Base-by-base conservation (phyloP, 2,113 vertebrate genomes). In the Rhabdornis inornatus region DNA sequence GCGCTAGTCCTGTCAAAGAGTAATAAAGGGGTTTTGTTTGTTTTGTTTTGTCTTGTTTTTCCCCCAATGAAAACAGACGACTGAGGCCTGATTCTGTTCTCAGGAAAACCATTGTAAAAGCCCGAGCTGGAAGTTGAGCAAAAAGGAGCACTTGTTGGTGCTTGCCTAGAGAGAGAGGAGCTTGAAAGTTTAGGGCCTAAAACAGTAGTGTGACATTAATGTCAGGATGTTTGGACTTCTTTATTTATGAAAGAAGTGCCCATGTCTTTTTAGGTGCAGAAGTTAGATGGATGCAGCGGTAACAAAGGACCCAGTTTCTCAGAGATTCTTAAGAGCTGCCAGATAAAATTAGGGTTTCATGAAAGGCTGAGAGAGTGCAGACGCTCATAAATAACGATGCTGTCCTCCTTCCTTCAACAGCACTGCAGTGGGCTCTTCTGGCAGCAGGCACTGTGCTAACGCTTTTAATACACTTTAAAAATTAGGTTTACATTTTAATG, bases 341-440 rank as follows among this genome's bases (percentile, higher is more conserved):
- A 94, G 90, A 96, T 97, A 94, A 96, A 97, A 96, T 94, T 96
- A 96, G 85, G 92, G 82, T 94, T 96, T 95, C 88, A 74, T 95
- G 92, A 96, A 96, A 97, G 95, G 92, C 96, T 96, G 93, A 96
- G 95, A 92, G 96, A 96, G 83, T 90, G 90, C 94, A 97, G 93
- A 96, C 44, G 28, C 92, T 95, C 95, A 83, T 96, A 97, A 97
- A 97, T 96, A 95, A 96, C 16, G 87, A 80, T 90, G 87, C 94
- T 96, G 91, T 96, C 95, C 94, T 95, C 93, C 92, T 96, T 94
- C 94, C 95, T 96, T 96, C 94, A 94, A 77, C 93, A 93, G 90
- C 60, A 0, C 64, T 66, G 88, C 90, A 95, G 64, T 88, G 90
- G 85, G 75, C 68, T 93, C 59, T 75, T 80, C 78, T 93, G 96